Conservation (phyloP, 2,888 invertebrate genomes). For the Danaus chrysippus region DNA sequence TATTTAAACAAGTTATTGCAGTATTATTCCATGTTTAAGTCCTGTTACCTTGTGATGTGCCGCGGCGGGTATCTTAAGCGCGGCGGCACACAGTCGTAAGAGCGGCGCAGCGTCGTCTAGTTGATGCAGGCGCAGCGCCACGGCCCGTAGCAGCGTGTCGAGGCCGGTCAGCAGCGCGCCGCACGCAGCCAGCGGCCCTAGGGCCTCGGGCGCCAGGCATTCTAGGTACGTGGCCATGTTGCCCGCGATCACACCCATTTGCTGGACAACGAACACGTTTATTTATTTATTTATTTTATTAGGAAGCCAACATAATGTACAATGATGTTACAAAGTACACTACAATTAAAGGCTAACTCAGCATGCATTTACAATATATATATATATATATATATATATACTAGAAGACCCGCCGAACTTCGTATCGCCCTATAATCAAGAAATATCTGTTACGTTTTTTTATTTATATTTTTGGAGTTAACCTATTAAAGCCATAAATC, state of each 20-base stretch:
- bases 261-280: constrained; percentile 52
- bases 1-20: too few species aligned
- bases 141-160: constrained; percentile 90
- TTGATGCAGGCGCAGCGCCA: constrained; percentile 83
- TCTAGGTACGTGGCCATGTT: constrained; percentile 97
- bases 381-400: too few species aligned
- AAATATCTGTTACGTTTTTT: too few species aligned
- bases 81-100: constrained; percentile 87
- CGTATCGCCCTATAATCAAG: too few species aligned
- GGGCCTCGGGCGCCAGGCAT: constrained; percentile 90
- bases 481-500: too few species aligned
- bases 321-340: too few species aligned
- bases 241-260: constrained; percentile 87
- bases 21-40: not conserved
- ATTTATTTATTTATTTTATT: too few species aligned
- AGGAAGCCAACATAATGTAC: too few species aligned
- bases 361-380: too few species aligned
- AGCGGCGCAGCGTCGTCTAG: constrained; percentile 85
- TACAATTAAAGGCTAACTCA: too few species aligned
- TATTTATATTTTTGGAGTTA: too few species aligned
- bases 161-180: constrained; percentile 89
- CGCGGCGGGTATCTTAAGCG: constrained; percentile 91
- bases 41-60: constrained; percentile 37
- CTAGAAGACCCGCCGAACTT: too few species aligned
- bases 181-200: constrained; percentile 83